Conservation (phyloP, 2,888 invertebrate species). For the Eupithecia inturbata region DNA sequence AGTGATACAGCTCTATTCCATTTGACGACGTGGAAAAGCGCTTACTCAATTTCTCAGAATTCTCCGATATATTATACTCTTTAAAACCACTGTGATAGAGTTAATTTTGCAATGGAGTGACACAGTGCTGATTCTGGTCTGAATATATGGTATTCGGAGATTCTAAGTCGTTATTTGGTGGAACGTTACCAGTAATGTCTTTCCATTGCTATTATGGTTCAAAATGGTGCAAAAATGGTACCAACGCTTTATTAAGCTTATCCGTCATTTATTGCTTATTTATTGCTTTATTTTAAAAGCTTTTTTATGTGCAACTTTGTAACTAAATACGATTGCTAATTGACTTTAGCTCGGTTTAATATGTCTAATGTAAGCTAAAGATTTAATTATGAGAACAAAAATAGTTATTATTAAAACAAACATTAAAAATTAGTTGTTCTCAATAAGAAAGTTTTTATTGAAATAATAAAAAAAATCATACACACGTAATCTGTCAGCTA, state of each 20-base stretch:
- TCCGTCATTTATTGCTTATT: slow-evolving; percentile 7
- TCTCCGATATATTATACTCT: slow-evolving; percentile 5
- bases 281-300: slow-evolving; percentile 11
- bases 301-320: slow-evolving; percentile 11
- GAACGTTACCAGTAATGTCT: slow-evolving; percentile 2
- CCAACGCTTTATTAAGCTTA: slow-evolving; percentile 15
- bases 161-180: slow-evolving; percentile 1
- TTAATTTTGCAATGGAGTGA: slow-evolving; percentile 3
- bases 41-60: slow-evolving; percentile 6
- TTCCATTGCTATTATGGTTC: neutral
- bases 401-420: neutral
- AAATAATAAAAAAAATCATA: no score
- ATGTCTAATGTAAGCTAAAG: neutral
- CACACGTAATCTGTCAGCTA: no score
- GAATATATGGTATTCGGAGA: slow-evolving; percentile 11
- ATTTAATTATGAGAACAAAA: neutral
- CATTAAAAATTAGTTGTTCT: neutral
- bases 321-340: neutral
- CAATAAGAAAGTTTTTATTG: no score
- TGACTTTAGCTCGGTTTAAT: neutral
- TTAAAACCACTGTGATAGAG: neutral
- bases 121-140: neutral
- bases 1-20: slow-evolving; percentile 8
- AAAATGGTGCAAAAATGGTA: neutral
- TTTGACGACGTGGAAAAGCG: slow-evolving; percentile 5